These are phyloP conservation scores for Bombylius discolor DNA, from an alignment of 2,888 invertebrate genomes.

Conservation along the genomic window DNA sequence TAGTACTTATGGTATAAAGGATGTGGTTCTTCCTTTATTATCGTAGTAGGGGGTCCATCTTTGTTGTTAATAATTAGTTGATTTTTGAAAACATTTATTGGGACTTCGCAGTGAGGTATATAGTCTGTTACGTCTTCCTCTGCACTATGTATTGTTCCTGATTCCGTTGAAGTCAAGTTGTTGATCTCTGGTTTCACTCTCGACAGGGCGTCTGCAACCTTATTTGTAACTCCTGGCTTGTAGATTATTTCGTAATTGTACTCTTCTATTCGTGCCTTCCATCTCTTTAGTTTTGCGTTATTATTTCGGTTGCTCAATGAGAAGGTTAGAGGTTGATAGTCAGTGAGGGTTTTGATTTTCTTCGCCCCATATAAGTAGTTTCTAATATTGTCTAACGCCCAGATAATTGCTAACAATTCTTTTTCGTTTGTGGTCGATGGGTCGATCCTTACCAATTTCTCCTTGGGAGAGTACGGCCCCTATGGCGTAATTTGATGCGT, in stretches of 20 bases:
- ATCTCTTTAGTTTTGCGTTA: background rate
- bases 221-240: background rate
- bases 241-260: constrained; percentile 11
- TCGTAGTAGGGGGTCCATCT: background rate
- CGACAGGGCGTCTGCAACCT: constrained; percentile 3
- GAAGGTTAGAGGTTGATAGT: constrained; percentile 6
- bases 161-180: background rate
- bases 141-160: background rate
- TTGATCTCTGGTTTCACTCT: background rate
- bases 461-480: constrained; percentile 1
- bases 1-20: background rate
- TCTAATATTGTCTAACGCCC: no score
- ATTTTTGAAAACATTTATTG: background rate
- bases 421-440: background rate
- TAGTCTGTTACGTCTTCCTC: background rate
- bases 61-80: background rate
- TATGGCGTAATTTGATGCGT: constrained; percentile 1
- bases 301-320: background rate
- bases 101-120: background rate
- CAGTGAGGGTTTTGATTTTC: no score
- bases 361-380: no score
- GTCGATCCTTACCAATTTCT: background rate
- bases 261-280: constrained; percentile 11
- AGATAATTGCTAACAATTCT: no score
- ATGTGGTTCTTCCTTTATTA: background rate